A percentile compares a stretch with the other conserved stretches of the same genome.
Conservation (phyloP, 2,888 invertebrate genomes). For the Minunthozetes semirufus region DNA sequence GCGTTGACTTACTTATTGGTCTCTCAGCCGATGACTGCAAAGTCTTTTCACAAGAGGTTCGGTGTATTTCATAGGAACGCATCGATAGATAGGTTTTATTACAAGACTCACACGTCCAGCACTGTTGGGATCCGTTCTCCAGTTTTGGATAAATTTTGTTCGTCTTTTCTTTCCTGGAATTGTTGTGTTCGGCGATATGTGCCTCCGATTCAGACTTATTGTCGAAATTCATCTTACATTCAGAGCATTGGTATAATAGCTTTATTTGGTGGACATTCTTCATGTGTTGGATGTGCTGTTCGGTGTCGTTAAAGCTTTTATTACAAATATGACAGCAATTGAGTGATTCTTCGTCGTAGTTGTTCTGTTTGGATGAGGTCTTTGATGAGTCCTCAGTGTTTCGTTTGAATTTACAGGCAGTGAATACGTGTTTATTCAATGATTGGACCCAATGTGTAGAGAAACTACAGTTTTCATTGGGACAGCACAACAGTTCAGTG, state of each 20-base stretch:
- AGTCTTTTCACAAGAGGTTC: constrained; percentile 3
- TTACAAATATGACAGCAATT: background rate
- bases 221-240: constrained; percentile 1
- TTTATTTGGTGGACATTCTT: constrained; percentile 12
- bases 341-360: background rate
- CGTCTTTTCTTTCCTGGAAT: background rate
- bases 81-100: background rate
- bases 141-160: background rate
- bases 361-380: too few species aligned
- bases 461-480: background rate
- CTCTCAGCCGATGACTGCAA: background rate
- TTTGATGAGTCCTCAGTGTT: background rate
- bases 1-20: background rate
- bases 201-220: background rate
- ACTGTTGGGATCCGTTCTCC: background rate
- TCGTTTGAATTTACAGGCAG: background rate
- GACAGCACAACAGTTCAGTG: constrained; percentile 12
- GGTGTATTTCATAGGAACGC: constrained; percentile 25
- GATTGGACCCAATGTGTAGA: constrained; percentile 25
- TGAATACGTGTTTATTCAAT: constrained; percentile 21
- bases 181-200: background rate
- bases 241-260: constrained; percentile 10
- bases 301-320: background rate
- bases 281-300: constrained; percentile 29
- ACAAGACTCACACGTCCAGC: constrained; percentile 4